Evolutionary conservation across 2,888 invertebrate genomes (phyloP).

Genomic region (Lucinisca nassula): DNA sequence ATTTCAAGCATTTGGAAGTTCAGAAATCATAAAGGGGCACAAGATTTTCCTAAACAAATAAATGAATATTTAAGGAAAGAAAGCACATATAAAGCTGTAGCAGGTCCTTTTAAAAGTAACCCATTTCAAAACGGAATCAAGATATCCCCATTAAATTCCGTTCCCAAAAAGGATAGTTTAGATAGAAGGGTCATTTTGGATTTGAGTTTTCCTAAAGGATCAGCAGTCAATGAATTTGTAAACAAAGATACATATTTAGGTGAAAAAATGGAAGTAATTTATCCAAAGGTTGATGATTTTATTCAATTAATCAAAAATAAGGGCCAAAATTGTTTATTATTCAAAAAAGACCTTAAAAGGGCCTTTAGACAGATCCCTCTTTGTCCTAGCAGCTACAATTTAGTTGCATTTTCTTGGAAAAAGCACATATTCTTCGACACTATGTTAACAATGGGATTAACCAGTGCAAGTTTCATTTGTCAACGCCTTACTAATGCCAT

Average conservation of each 20-base stretch:
- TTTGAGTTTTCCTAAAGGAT: neutral
- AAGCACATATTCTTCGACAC: neutral
- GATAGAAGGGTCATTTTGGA: neutral
- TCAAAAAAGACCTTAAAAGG: neutral
- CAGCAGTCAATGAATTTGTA: neutral
- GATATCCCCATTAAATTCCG: constrained; percentile 5
- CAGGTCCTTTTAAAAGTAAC: neutral
- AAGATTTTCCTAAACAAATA: neutral
- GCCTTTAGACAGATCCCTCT: neutral
- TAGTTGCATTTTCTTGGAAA: neutral
- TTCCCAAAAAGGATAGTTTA: neutral
- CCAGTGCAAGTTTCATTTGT: neutral
- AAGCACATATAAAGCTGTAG: neutral
- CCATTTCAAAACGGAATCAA: neutral
- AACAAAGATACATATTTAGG: neutral
- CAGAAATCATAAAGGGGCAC: neutral
- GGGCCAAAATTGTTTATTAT: neutral
- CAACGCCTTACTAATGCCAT: constrained; percentile 5
- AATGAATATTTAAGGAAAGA: neutral
- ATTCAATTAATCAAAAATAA: neutral
- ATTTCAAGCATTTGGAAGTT: neutral
- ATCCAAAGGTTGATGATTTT: constrained; percentile 12
- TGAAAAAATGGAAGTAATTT: neutral
- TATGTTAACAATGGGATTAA: neutral
- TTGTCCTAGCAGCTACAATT: neutral